A percentile compares a stretch with the other conserved stretches of the same genome.
Conservation (phyloP, 2,888 invertebrate species). For the Callyntrura sp. region DNA sequence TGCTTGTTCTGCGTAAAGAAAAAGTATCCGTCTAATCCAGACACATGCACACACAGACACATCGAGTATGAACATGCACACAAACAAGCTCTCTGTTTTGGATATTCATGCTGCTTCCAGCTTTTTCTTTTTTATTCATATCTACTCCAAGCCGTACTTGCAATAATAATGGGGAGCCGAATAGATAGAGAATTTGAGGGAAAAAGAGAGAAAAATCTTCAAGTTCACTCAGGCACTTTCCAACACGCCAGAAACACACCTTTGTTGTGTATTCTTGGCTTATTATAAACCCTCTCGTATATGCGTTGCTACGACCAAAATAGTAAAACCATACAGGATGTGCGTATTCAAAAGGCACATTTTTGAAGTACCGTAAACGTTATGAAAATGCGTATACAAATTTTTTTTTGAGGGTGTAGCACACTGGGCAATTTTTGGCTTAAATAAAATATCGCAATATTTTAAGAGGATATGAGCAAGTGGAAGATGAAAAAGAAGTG, state of each 20-base stretch:
- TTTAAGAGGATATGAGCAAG: slow-evolving; percentile 5
- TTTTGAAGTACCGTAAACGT: slow-evolving; percentile 2
- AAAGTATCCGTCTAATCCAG: background rate
- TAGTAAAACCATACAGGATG: background rate
- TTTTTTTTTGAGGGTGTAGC: slow-evolving; percentile 20
- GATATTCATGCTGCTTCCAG: slow-evolving; percentile 23
- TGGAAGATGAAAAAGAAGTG: slow-evolving; percentile 3
- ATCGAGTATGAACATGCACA: background rate
- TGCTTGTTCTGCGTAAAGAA: background rate
- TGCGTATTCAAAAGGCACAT: background rate
- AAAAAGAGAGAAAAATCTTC: slow-evolving; percentile 18
- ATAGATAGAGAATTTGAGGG: slow-evolving; percentile 12
- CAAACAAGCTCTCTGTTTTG: slow-evolving; percentile 19
- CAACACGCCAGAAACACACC: slow-evolving; percentile 6
- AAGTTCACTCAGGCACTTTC: slow-evolving; percentile 31
- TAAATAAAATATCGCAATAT: slow-evolving; percentile 68
- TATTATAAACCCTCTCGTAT: background rate
- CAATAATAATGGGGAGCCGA: background rate
- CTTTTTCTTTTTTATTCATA: slow-evolving; percentile 37
- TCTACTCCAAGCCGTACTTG: background rate
- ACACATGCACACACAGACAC: background rate
- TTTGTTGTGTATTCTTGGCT: slow-evolving; percentile 9
- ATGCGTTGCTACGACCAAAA: background rate
- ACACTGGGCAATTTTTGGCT: slow-evolving; percentile 55
- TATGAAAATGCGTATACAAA: slow-evolving; percentile 6